Base-by-base conservation (phyloP, 35 echinoderm and acorn worm genomes). In the Apostichopus californicus region DNA sequence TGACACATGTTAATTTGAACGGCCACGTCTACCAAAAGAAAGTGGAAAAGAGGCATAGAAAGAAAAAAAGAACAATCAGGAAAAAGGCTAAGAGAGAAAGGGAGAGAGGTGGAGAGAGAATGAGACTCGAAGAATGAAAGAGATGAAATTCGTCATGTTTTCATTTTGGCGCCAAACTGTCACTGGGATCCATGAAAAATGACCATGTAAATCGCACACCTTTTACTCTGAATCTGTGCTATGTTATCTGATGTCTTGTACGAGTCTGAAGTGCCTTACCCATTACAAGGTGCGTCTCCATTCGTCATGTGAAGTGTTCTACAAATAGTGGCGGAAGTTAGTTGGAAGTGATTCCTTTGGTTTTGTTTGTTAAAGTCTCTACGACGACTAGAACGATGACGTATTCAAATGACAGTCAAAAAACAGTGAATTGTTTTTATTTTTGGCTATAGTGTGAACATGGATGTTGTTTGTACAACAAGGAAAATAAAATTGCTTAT, bases 221-320 rank as follows among this genome's bases (percentile, higher is more conserved):
- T 75, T 75, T 75, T 75, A 75, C 14, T 75, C 7, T 24, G 6
- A n/a, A 13, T 75, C 21, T 75, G 71, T 75, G 20, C 14, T 75
- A 7, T 22, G 71, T 75, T 75, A 20, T 75, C 6, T 6, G 71
- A 1, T 46, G 2, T 11, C 64, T 68, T 68, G 64, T 75, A 75
- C 17, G n/a, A 75, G 71, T 75, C 71, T 75, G 14, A 75, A 75
- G 71, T 75, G 71, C 5, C 1, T 22, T 25, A 75, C 71, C 71
- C 71, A 75, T 75, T 75, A 75, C 15, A 75, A 20, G 71, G 71
- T 75, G 71, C 71, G 20, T 13, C 71, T 75, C 21, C 71, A 75
- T 75, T 75, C 71, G 71, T 75, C 71, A 75, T 75, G 15, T 75
- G 71, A 75, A 75, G 71, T 75, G 71, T 75, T 75, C 71, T 18